Conservation (phyloP, 2,113 vertebrate genomes). For the Pygoscelis antarcticus region DNA sequence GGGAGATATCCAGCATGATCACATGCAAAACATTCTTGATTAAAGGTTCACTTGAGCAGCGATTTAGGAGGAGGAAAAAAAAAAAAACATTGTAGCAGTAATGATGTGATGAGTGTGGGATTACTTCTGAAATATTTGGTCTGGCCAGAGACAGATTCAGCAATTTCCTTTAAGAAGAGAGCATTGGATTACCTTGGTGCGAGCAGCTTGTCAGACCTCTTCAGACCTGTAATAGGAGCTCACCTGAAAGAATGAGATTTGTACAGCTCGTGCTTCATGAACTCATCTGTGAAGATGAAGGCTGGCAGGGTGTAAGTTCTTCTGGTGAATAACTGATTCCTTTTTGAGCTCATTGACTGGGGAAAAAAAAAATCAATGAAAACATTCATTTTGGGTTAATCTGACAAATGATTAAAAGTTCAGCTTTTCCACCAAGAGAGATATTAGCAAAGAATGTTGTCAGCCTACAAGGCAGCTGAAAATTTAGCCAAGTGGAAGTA, state of each 20-base stretch:
- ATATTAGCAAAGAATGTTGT: neutral
- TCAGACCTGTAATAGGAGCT: neutral
- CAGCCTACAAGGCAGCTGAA: neutral
- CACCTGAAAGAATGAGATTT: neutral
- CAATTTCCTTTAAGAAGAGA: neutral
- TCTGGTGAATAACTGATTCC: neutral
- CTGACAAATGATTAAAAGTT: neutral
- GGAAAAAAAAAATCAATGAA: neutral
- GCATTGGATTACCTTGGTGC: neutral
- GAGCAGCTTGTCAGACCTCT: neutral
- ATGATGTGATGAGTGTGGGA: neutral
- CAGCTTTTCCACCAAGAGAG: neutral
- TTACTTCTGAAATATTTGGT: neutral
- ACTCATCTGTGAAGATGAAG: neutral
- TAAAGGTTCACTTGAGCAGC: neutral
- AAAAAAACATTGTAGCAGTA: neutral
- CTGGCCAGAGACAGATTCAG: neutral
- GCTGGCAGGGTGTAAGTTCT: neutral
- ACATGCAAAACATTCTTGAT: neutral
- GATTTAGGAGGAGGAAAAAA: neutral
- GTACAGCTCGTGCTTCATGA: neutral
- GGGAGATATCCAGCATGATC: neutral
- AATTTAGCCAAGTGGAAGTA: neutral
- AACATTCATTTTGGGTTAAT: neutral
- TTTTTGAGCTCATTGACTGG: neutral